Conservation (phyloP, 2,888 invertebrate genomes). For the Lasioglossum malachurum region DNA sequence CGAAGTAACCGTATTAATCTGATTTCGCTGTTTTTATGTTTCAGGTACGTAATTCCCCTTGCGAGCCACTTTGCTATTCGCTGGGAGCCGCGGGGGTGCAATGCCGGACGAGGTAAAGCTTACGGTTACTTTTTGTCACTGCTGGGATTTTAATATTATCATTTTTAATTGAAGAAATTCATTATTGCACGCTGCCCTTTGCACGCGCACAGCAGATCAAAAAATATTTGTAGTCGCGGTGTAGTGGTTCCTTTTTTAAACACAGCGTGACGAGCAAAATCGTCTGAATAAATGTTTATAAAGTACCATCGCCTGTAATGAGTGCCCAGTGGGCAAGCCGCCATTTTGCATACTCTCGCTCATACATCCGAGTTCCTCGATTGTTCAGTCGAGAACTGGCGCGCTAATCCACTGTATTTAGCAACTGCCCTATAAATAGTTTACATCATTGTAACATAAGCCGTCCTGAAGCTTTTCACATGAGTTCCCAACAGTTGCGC, state of each 20-base stretch:
- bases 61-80: conserved; percentile 16
- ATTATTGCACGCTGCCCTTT: background rate
- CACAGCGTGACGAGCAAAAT: background rate
- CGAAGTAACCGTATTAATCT: conserved; percentile 40
- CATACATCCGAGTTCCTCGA: background rate
- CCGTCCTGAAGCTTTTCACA: background rate
- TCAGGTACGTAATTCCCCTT: conserved; percentile 71
- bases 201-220: background rate
- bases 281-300: background rate
- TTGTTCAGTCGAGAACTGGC: background rate
- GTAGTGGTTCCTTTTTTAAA: no score
- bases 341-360: background rate
- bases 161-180: background rate
- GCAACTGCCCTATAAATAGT: background rate
- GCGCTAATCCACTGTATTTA: background rate
- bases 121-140: conserved; percentile 2
- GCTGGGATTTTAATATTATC: background rate
- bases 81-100: background rate
- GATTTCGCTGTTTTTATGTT: conserved; percentile 68
- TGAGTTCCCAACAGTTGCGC: background rate
- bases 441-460: background rate
- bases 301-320: background rate
- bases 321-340: background rate
- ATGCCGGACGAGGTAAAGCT: conserved; percentile 32
- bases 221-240: no score